Evolutionary conservation across 1,140 invertebrate genomes (phyloP), one percentile per base, ranked within the genome.

Genomic region (Bombus terrestris): DNA sequence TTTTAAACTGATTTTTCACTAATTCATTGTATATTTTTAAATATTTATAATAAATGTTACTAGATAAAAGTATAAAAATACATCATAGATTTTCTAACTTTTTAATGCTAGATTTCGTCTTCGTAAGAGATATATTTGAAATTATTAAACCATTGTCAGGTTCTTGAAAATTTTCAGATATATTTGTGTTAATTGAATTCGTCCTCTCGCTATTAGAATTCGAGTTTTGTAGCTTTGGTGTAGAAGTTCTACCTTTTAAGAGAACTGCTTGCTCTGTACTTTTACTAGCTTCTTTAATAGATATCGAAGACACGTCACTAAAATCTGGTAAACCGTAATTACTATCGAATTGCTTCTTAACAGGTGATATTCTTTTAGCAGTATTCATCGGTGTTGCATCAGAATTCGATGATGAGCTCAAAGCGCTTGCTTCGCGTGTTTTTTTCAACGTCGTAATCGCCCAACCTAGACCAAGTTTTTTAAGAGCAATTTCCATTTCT

Each of bases 391-490:
- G 93, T 0, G 92, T 93, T 4, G 91, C 75, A 39, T 95, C 94
- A 0, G 96, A 96, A 80, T 95, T 96, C 0, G 95, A 96, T 57
- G 96, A 97, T 0, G 96, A 97, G 9, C 96, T 96, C 15, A 97
- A 94, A 25, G 96, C 96, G 81, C 96, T 95, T 4, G 96, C 95
- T 90, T 97, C 96, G 43, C 96, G 96, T 15, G 96, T 97, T 93
- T 97, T 97, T 83, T 96, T 96, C 53, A 97, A 93, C 3, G 96
- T 97, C 4, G 96, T 95, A 3, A 96, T 96, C 10, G 96, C 96
- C 97, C 97, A 97, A 5, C 95, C 96, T 92, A 97, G 96, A 22
- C 96, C 96, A 39, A 96, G 94, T 89, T 95, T 96, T 90, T 95
- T 96, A 59, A 96, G 95, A 69, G 96, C 96, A 13, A 79, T 91